These are phyloP conservation scores for Camponotus fellah DNA, from an alignment of 2,888 invertebrate species.

Conservation along the genomic window DNA sequence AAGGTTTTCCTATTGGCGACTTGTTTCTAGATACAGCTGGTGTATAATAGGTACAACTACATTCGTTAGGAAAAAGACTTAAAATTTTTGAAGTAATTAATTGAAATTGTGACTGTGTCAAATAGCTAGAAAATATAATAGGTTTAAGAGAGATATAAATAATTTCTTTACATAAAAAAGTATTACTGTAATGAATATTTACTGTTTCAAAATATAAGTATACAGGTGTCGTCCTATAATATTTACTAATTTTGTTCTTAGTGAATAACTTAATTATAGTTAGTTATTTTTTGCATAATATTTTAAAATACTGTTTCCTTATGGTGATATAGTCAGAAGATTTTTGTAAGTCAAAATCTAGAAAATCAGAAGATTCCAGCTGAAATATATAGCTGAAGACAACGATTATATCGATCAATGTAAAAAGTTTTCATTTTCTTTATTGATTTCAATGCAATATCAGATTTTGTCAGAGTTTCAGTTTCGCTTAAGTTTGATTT, in stretches of 20 bases:
- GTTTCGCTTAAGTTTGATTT: background rate
- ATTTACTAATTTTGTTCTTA: background rate
- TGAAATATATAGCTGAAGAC: background rate
- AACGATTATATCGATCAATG: background rate
- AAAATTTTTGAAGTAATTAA: background rate
- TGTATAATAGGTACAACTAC: background rate
- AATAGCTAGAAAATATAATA: no score
- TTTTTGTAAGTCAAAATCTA: background rate
- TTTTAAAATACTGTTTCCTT: background rate
- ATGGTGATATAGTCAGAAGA: background rate
- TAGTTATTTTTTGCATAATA: no score
- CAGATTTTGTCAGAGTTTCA: background rate
- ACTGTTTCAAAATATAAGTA: slow-evolving; percentile 7
- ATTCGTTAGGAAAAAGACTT: background rate
- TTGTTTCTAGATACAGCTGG: background rate
- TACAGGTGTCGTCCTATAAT: background rate
- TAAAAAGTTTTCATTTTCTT: background rate
- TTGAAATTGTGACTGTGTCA: background rate
- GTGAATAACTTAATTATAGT: background rate
- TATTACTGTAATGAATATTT: background rate
- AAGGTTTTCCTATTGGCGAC: no score
- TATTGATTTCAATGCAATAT: background rate
- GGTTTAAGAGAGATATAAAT: background rate
- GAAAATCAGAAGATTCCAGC: background rate
- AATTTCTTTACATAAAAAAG: background rate